phyloP scores from a whole-genome alignment of 1,140 invertebrate species.

The Galendromus occidentalis region DNA sequence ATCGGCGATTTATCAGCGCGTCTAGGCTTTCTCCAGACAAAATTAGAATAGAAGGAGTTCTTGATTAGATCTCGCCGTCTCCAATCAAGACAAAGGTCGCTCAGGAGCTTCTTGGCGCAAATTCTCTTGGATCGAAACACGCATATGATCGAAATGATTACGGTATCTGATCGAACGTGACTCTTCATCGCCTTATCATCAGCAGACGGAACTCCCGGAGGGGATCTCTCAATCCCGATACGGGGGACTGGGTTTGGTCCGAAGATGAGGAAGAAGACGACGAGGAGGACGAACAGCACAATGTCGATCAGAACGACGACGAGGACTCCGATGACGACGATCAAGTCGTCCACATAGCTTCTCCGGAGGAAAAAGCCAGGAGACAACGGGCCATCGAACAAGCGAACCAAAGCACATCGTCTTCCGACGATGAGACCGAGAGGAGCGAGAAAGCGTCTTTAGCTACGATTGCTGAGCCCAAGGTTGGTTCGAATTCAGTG shows the following conservation, averaged over 20 bases:
- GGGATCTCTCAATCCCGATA: slow-evolving; percentile 73
- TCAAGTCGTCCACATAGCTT: not conserved
- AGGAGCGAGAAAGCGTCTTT: no score
- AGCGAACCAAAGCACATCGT: not conserved
- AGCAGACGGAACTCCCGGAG: slow-evolving; percentile 69
- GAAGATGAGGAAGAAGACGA: slow-evolving; percentile 39
- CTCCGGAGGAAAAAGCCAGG: not conserved
- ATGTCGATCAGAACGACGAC: not conserved
- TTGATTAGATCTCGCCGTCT: no score
- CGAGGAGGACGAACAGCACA: not conserved
- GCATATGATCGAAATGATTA: slow-evolving; percentile 71
- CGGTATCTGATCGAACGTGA: no score
- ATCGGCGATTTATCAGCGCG: no score
- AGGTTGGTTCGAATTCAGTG: no score
- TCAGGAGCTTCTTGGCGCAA: no score
- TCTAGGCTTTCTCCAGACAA: no score
- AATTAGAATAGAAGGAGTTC: no score
- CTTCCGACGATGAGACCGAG: not conserved
- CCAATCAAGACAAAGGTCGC: no score
- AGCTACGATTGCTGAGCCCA: no score
- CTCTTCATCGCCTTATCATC: slow-evolving; percentile 56
- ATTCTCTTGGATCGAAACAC: slow-evolving; percentile 39
- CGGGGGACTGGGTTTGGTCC: slow-evolving; percentile 95
- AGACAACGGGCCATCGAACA: not conserved
- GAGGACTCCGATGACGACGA: not conserved